Evolutionary conservation across 2,888 invertebrate species (phyloP).

Genomic region (Parascotia fuliginaria): DNA sequence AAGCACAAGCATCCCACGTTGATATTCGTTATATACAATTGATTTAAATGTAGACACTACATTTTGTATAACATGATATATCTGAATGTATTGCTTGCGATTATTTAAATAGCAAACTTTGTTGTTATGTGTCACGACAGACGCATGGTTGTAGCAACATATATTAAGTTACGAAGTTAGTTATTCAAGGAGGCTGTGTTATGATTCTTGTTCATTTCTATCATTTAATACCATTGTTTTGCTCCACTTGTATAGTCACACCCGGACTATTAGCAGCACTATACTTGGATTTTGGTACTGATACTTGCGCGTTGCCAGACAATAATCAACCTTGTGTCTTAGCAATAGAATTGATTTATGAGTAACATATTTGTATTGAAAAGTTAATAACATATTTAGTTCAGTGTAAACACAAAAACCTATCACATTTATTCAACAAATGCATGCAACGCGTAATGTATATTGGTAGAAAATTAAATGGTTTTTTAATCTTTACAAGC

Average conservation of each 20-base stretch:
- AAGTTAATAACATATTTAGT: no score
- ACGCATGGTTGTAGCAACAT: conserved; percentile 33
- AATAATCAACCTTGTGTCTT: no score
- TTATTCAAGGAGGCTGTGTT: conserved; percentile 45
- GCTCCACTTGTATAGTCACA: no score
- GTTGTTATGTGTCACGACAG: conserved; percentile 26
- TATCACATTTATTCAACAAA: no score
- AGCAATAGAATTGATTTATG: no score
- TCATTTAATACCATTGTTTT: no score
- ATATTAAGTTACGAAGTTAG: conserved; percentile 32
- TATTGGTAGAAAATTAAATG: background rate
- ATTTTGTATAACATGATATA: conserved; percentile 23
- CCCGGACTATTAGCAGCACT: no score
- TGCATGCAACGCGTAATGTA: no score
- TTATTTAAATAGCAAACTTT: conserved; percentile 28
- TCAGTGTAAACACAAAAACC: no score
- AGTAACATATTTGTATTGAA: no score
- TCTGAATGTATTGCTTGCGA: conserved; percentile 33
- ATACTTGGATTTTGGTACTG: no score
- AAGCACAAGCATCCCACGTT: conserved; percentile 45
- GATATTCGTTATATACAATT: conserved; percentile 52
- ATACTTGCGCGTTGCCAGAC: no score
- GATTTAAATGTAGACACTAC: conserved; percentile 29
- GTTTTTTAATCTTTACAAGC: background rate
- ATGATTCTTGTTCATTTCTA: conserved; percentile 10